A percentile compares a stretch with the other conserved stretches of the same genome.
Evolutionary conservation across 2,113 vertebrate species (phyloP).

Genomic region (Podiceps cristatus): DNA sequence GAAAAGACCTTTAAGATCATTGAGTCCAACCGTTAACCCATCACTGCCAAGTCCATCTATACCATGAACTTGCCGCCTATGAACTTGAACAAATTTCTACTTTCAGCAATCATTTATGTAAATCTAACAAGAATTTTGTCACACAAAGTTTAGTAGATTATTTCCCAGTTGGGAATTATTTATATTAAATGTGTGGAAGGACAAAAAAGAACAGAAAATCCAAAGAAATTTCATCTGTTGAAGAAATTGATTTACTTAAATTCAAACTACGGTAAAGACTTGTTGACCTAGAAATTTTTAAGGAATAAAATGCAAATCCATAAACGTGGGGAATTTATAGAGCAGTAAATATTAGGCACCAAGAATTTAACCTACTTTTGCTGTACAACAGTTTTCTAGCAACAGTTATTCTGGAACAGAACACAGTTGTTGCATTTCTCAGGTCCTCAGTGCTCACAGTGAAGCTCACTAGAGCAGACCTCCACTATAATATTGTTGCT

Average conservation of each 20-base stretch:
- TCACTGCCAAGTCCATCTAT: no score
- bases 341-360: fast-evolving
- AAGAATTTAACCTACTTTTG: background rate
- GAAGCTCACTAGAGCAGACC: background rate
- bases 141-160: background rate
- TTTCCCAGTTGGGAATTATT: background rate
- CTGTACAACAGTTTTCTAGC: background rate
- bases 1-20: no score
- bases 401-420: background rate
- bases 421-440: background rate
- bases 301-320: background rate
- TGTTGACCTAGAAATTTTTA: background rate
- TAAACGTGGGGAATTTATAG: background rate
- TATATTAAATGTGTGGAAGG: background rate
- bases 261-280: background rate
- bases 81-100: background rate
- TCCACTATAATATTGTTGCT: background rate
- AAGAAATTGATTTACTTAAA: background rate
- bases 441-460: background rate
- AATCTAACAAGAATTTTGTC: background rate
- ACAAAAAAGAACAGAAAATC: background rate
- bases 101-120: background rate
- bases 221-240: background rate
- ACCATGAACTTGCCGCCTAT: background rate
- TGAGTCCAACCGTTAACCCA: no score